Evolutionary conservation across 2,113 vertebrate species (phyloP).

Genomic region (Leucopsar rothschildi): DNA sequence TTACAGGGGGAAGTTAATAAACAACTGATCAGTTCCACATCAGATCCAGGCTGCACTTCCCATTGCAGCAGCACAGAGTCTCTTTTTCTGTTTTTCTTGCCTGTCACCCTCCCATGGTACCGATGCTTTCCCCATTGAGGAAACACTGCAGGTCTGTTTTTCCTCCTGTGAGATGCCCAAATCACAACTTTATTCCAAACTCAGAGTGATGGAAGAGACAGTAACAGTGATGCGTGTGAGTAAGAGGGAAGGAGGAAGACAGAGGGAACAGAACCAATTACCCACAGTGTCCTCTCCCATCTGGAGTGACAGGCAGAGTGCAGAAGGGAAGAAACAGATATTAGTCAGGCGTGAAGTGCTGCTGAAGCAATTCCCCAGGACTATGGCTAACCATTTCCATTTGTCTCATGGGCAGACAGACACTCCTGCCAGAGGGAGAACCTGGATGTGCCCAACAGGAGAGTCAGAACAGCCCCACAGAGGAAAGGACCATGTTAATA

Average conservation of each 20-base stretch:
- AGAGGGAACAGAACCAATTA: constrained; percentile 68
- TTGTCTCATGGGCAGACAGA: neutral
- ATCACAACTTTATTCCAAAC: neutral
- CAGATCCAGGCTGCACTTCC: accelerated
- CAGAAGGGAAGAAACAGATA: constrained; percentile 60
- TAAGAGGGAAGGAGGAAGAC: constrained; percentile 35
- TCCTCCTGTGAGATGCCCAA: neutral
- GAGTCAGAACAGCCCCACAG: neutral
- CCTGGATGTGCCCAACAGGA: neutral
- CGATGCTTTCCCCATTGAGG: neutral
- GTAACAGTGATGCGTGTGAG: neutral
- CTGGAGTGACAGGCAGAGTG: constrained; percentile 66
- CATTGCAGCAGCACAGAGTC: neutral
- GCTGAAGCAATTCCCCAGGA: constrained; percentile 16
- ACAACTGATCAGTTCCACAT: neutral
- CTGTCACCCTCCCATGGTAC: neutral
- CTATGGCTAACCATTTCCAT: neutral
- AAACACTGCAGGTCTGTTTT: neutral
- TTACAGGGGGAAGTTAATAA: neutral
- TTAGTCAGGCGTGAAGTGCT: constrained; percentile 18
- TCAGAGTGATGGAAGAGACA: neutral
- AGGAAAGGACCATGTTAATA: accelerated
- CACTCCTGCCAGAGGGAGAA: neutral
- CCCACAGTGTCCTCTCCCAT: constrained; percentile 71
- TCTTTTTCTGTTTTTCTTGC: neutral